A percentile compares a stretch with the other conserved stretches of the same genome.
Conservation (phyloP, 2,113 vertebrate species). For the Centropus unirufus region DNA sequence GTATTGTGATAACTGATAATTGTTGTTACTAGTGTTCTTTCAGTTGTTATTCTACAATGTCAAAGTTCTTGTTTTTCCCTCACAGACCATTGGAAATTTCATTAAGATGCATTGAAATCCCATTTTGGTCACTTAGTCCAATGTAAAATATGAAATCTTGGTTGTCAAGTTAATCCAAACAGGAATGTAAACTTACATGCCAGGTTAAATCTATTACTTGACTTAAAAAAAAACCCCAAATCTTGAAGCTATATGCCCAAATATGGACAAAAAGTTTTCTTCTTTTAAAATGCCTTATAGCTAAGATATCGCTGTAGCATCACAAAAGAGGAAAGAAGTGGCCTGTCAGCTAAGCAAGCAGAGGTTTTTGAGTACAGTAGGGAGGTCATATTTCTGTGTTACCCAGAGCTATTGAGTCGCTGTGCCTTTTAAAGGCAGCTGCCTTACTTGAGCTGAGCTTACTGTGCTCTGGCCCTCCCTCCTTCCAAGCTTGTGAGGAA, state of each 20-base stretch:
- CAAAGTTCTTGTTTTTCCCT: not conserved
- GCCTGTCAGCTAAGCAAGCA: not conserved
- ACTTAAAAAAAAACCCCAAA: not conserved
- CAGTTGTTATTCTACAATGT: not conserved
- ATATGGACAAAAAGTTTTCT: not conserved
- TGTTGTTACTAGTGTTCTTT: not conserved
- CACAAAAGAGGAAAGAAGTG: not conserved
- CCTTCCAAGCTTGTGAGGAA: not conserved
- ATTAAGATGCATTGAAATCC: not conserved
- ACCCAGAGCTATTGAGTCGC: not conserved
- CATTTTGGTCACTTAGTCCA: not conserved
- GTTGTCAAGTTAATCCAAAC: not conserved
- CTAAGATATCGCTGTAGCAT: not conserved
- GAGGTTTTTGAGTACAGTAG: not conserved
- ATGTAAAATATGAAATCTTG: not conserved
- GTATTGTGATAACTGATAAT: not conserved
- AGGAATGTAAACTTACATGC: not conserved
- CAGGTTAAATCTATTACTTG: not conserved
- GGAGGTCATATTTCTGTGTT: not conserved
- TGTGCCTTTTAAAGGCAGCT: not conserved
- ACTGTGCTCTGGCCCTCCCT: not conserved
- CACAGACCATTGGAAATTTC: not conserved
- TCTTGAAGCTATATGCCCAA: not conserved
- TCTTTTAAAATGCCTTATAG: not conserved
- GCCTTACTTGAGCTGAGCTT: not conserved